Conservation (phyloP, 2,113 vertebrate species). For the Vimba vimba region DNA sequence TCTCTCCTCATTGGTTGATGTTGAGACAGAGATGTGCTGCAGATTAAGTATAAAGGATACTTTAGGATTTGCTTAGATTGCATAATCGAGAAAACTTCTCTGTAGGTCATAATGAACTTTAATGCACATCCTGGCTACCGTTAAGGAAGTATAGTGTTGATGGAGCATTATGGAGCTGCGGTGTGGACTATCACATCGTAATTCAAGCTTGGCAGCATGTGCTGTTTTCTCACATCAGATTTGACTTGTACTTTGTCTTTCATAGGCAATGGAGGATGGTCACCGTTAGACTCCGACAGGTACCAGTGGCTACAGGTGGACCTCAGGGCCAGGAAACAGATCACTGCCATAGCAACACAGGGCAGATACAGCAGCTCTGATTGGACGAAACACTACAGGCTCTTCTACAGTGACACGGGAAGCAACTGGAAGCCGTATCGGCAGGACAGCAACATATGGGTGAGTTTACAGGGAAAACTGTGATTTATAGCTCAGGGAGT, state of each 20-base stretch:
- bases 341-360: constrained; percentile 90
- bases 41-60: background rate
- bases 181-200: background rate
- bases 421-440: constrained; percentile 96
- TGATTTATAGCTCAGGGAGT: constrained; percentile 5
- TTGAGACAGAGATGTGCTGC: constrained; percentile 27
- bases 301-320: constrained; percentile 96
- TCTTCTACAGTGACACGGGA: constrained; percentile 93
- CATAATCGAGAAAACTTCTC: background rate
- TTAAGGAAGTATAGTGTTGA: background rate
- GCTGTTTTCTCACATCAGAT: background rate
- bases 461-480: constrained; percentile 54
- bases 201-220: constrained; percentile 3
- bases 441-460: constrained; percentile 94
- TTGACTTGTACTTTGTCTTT: background rate
- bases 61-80: constrained; percentile 19
- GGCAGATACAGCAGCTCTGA: constrained; percentile 93
- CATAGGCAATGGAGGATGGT: constrained; percentile 92
- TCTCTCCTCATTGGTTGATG: constrained; percentile 23
- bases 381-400: constrained; percentile 89
- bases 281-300: constrained; percentile 86
- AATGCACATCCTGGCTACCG: constrained; percentile 19
- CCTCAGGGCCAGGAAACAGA: constrained; percentile 87
- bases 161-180: background rate
- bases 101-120: background rate